A percentile compares a stretch with the other conserved stretches of the same genome.
Conservation (phyloP, 2,888 invertebrate genomes). For the Didymodactylos carnosus region DNA sequence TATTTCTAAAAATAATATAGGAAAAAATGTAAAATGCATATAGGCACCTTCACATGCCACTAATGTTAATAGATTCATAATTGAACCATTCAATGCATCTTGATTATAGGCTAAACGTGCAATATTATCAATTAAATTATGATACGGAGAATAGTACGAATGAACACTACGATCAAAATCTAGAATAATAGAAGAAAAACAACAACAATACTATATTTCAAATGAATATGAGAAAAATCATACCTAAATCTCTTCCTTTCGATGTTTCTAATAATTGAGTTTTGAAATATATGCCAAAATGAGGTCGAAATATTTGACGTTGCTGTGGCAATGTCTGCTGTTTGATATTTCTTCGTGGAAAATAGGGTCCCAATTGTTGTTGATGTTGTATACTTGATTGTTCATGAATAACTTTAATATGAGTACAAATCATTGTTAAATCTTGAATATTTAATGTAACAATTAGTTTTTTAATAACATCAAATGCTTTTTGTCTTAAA, state of each 20-base stretch:
- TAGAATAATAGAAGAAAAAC: background rate
- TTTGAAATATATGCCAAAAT: slow-evolving; percentile 65
- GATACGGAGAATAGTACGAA: slow-evolving; percentile 65
- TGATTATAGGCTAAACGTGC: slow-evolving; percentile 71
- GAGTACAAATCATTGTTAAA: background rate
- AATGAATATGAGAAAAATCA: background rate
- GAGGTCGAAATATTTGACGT: slow-evolving; percentile 44
- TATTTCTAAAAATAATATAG: background rate
- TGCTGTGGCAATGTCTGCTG: background rate
- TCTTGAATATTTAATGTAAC: background rate
- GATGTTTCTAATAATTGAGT: slow-evolving; percentile 51
- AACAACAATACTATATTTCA: too few species aligned
- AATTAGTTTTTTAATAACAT: background rate
- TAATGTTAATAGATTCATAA: background rate
- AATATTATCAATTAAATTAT: slow-evolving; percentile 63
- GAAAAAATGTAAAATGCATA: background rate
- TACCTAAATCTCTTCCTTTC: slow-evolving; percentile 37
- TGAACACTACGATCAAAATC: slow-evolving; percentile 51
- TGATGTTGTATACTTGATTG: background rate
- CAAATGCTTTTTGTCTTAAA: slow-evolving; percentile 42
- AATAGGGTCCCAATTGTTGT: background rate
- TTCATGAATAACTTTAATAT: background rate
- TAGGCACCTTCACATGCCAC: background rate
- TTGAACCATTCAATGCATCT: background rate
- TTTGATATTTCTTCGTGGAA: background rate